Base-by-base conservation (phyloP, 2,888 invertebrate genomes). In the Asteroscopus sphinx region DNA sequence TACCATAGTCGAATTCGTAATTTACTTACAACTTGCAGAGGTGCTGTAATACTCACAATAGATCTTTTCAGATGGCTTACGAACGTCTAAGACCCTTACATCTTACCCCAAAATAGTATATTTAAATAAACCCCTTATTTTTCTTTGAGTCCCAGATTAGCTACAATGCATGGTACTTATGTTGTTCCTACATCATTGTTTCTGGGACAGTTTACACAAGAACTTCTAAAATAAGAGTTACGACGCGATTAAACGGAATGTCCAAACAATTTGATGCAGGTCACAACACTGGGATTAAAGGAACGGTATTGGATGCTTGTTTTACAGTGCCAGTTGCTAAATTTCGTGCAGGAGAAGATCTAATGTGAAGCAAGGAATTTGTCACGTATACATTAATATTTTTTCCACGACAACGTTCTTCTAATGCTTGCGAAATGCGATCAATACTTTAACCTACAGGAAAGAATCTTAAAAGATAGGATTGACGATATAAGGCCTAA, bases 141-240 rank as follows among this genome's bases (percentile, higher is more conserved):
- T 37, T 44, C 35, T 32, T 17, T n/a, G 28, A 32, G 6, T 39
- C 44, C 40, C 46, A 53, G 47, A 71, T 74, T 58, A 62, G 25
- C 54, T n/a, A n/a, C n/a, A n/a, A n/a, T n/a, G 16, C 9, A 16
- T 15, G 21, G 42, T 60, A 45, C 49, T 32, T 52, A 45, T 25
- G 47, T 55, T 67, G 55, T 58, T 40, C 39, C 11, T 15, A 47
- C 57, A 52, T 51, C 32, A 61, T 53, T 51, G 76, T 76, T 73
- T 76, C 53, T 73, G 66, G 74, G 59, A 52, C 70, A 58, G 73
- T 76, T 63, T 73, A 73, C 59, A 66, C 46, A 76, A 69, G 70
- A 62, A 48, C 74, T 53, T 51, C 59, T 73, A 73, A 73, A 76
- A 76, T 62, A 66, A 76, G 74, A 73, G 51, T 73, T 52, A 73